phyloP scores from a whole-genome alignment of 1,140 invertebrate genomes.

The Cyclina sinensis region DNA sequence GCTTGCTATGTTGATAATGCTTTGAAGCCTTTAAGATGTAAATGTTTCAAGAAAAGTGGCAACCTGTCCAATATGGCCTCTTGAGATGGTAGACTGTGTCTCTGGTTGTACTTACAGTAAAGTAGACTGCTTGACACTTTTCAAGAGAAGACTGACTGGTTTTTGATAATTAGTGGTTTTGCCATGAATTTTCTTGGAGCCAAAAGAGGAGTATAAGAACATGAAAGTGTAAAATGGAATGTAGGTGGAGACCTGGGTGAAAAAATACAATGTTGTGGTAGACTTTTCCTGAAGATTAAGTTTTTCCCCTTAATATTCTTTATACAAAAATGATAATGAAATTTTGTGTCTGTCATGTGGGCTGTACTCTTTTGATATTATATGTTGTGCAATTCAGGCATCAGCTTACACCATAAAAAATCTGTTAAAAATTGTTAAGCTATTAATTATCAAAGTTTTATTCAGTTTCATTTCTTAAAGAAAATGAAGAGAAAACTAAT shows the following conservation, averaged over 20 bases:
- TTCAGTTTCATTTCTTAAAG: too few species aligned
- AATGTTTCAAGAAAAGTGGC: not conserved
- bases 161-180: not conserved
- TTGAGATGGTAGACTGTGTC: slow-evolving; percentile 38
- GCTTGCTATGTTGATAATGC: not conserved
- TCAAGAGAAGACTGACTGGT: slow-evolving; percentile 1
- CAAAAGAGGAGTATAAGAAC: not conserved
- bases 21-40: not conserved
- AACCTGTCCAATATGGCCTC: slow-evolving; percentile 17
- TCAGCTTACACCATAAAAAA: too few species aligned
- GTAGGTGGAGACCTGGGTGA: slow-evolving; percentile 1
- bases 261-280: too few species aligned
- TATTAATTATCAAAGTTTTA: too few species aligned
- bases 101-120: not conserved
- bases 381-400: too few species aligned
- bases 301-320: too few species aligned
- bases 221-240: not conserved
- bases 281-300: too few species aligned
- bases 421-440: too few species aligned
- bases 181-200: slow-evolving; percentile 8
- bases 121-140: slow-evolving; percentile 25
- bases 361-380: too few species aligned
- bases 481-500: too few species aligned
- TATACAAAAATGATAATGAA: too few species aligned
- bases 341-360: too few species aligned